Evolutionary conservation across 1,140 invertebrate genomes (phyloP), one percentile per base, ranked within the genome.

Genomic region (Zaprionus camerounensis): DNA sequence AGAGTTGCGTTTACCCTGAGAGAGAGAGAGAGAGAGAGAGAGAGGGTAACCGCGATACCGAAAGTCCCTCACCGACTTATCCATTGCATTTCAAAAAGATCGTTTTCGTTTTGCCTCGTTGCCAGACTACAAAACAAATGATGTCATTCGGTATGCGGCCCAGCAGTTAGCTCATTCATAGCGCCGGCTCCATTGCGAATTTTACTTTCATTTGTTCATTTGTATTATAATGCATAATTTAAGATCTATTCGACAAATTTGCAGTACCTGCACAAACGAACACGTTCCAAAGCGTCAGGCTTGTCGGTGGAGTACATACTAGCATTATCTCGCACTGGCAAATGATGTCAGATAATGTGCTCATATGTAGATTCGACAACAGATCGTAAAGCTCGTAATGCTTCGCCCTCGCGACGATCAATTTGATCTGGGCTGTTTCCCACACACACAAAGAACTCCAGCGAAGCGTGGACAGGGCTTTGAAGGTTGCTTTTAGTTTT

Each of bases 151-250:
- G 41, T 46, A 46, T 46, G 41, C 41, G 41, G 41, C 41, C 41
- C 41, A 41, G 38, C 41, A 17, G 41, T 46, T 46, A 46, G 64
- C 59, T 61, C 31, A 51, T 58, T 76, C 63, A 70, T 64, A 78
- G 82, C 82, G 78, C 70, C 82, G 81, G 82, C 36, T 71, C 65
- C 81, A 88, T 78, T 87, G 84, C 71, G 84, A 87, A 72, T 87
- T 88, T 87, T 88, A 87, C 84, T 88, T 87, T 87, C 84, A 65
- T 87, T 87, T 84, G 73, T 87, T 88, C 74, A 75, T 87, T 87
- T 81, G 73, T 86, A 72, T 72, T 81, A 76, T 55, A 80, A 78
- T 86, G 83, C 84, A 86, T 82, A 86, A 87, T 82, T 86, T 78
- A 83, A 87, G 70, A 83, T 71, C 24, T 57, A 73, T 77, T 57